Percentiles rank a stretch among this genome's conserved stretches.
Evolutionary conservation across 2,888 invertebrate species (phyloP).

Genomic region (Dioctria rufipes): DNA sequence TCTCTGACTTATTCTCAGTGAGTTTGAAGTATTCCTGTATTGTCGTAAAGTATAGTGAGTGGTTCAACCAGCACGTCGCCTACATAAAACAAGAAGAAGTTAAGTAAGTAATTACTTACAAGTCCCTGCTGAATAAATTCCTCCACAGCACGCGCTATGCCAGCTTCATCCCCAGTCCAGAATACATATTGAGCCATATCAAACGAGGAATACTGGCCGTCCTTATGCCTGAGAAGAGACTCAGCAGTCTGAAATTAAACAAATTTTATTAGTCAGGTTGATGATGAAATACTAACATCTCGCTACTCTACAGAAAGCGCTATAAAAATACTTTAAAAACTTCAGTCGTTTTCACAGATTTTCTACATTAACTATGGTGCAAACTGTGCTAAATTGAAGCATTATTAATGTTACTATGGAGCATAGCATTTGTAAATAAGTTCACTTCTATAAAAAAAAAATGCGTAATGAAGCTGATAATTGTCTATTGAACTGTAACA

Average conservation of each 20-base stretch:
- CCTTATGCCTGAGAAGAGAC: constrained; percentile 72
- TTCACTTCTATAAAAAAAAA: constrained; percentile 2
- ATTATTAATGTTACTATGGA: constrained; percentile 13
- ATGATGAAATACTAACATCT: not conserved
- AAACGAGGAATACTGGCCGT: constrained; percentile 81
- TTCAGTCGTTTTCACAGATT: constrained; percentile 5
- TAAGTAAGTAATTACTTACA: constrained; percentile 72
- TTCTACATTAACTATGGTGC: constrained; percentile 16
- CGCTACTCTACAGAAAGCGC: constrained; percentile 21
- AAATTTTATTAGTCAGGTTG: not conserved
- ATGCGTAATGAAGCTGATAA: constrained; percentile 38
- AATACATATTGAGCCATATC: constrained; percentile 89
- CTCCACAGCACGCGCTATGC: constrained; percentile 83
- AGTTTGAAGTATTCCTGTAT: no score
- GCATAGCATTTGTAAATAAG: constrained; percentile 14
- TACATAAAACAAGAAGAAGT: not conserved
- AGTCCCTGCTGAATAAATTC: constrained; percentile 84
- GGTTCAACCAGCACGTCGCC: not conserved
- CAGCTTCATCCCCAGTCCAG: constrained; percentile 86
- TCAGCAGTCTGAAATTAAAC: constrained; percentile 71
- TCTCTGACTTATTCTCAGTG: no score
- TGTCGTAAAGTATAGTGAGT: no score
- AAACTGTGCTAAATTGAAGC: constrained; percentile 37
- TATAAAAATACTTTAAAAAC: constrained; percentile 16
- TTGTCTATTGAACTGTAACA: constrained; percentile 24